These are phyloP conservation scores for Flexamia atlantica DNA, from an alignment of 2,888 invertebrate species.

Conservation along the genomic window DNA sequence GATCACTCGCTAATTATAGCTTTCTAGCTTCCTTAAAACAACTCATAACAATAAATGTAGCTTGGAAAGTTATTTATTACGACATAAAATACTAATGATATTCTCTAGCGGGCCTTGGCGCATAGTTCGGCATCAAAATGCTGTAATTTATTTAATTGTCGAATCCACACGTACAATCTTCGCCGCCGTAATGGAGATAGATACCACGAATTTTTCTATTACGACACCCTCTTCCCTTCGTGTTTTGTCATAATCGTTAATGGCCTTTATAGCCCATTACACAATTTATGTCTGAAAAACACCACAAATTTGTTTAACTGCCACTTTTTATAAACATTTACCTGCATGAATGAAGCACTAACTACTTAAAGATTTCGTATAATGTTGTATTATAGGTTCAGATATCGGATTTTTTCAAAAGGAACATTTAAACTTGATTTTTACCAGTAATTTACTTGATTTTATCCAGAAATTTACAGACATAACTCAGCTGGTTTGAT, in stretches of 20 bases:
- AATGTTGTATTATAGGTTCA: too few species aligned
- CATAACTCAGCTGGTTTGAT: too few species aligned
- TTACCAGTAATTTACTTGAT: too few species aligned
- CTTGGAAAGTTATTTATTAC: slow-evolving; percentile 7
- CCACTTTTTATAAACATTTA: background rate
- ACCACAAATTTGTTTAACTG: background rate
- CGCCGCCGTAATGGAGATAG: background rate
- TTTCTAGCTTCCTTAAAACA: background rate
- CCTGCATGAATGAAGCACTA: background rate
- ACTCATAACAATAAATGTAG: slow-evolving; percentile 8
- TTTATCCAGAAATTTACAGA: too few species aligned
- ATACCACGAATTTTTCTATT: background rate
- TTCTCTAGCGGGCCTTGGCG: background rate
- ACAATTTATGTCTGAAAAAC: slow-evolving; percentile 19
- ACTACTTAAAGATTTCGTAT: background rate
- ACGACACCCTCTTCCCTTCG: slow-evolving; percentile 14
- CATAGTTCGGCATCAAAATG: background rate
- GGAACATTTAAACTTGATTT: too few species aligned
- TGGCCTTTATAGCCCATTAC: slow-evolving; percentile 24
- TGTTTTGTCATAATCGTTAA: slow-evolving; percentile 2
- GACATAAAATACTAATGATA: background rate
- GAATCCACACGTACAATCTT: background rate
- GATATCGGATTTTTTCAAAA: too few species aligned
- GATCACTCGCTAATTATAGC: background rate
- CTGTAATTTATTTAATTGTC: slow-evolving; percentile 25